Evolutionary conservation across 2,888 invertebrate species (phyloP).

Genomic region (Schizotus pectinicornis): DNA sequence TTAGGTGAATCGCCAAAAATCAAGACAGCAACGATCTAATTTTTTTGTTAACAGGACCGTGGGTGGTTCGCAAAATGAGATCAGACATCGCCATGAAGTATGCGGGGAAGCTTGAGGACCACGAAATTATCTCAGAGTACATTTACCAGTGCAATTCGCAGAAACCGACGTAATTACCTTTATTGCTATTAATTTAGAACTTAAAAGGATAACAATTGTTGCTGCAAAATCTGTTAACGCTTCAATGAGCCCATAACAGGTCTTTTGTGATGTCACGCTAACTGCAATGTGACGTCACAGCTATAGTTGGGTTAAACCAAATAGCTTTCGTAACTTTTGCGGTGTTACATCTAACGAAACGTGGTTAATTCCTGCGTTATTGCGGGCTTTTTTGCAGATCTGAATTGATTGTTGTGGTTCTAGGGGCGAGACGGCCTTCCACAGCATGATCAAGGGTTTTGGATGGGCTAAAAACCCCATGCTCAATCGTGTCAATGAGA

Average conservation of each 20-base stretch:
- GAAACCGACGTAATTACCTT: conserved; percentile 74
- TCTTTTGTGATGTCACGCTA: no score
- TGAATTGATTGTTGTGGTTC: conserved; percentile 36
- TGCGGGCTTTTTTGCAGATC: neutral
- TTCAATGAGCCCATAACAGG: no score
- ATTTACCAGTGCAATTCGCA: conserved; percentile 97
- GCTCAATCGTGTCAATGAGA: conserved; percentile 76
- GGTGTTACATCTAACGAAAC: no score
- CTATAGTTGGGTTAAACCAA: no score
- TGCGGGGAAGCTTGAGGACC: conserved; percentile 68
- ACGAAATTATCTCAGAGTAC: conserved; percentile 83
- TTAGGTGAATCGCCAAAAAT: conserved; percentile 63
- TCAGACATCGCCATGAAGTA: conserved; percentile 91
- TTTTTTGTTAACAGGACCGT: conserved; percentile 73
- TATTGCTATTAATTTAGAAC: neutral
- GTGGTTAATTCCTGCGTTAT: no score
- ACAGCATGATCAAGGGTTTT: conserved; percentile 82
- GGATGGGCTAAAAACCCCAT: conserved; percentile 98
- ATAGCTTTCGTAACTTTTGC: no score
- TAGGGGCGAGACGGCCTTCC: conserved; percentile 93
- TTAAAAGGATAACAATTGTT: no score
- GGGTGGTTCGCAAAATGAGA: conserved; percentile 83
- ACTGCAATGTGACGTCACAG: no score
- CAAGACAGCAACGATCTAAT: no score
- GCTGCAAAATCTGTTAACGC: no score